A percentile compares a stretch with the other conserved stretches of the same genome.
These are phyloP conservation scores for Acheta domesticus DNA, from an alignment of 2,888 invertebrate species.

Conservation along the genomic window DNA sequence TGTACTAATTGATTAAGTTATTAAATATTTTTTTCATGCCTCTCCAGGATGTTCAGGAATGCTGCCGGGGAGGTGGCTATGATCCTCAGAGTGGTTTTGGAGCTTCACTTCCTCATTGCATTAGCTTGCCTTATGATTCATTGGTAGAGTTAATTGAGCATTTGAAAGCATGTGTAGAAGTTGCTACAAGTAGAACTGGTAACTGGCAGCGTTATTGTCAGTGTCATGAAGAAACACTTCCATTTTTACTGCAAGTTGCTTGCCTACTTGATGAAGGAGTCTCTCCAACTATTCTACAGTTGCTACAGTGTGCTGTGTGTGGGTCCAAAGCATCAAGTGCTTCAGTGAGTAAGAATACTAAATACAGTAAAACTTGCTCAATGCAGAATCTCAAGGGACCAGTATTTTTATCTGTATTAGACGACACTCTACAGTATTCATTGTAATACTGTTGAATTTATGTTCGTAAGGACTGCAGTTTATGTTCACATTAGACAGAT, in stretches of 20 bases:
- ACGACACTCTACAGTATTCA: no score
- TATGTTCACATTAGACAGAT: no score
- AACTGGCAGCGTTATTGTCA: slow-evolving; percentile 93
- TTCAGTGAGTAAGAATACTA: background rate
- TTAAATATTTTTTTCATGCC: slow-evolving; percentile 26
- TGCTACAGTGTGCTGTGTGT: slow-evolving; percentile 86
- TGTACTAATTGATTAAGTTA: no score
- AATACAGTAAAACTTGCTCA: no score
- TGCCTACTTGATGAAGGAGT: slow-evolving; percentile 85
- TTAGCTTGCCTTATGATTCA: slow-evolving; percentile 76
- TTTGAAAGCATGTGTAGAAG: slow-evolving; percentile 89
- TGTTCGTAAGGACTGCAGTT: no score
- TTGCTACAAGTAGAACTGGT: slow-evolving; percentile 82
- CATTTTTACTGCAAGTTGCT: slow-evolving; percentile 75
- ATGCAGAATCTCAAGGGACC: no score
- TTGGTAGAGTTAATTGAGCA: slow-evolving; percentile 94
- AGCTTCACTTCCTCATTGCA: slow-evolving; percentile 50
- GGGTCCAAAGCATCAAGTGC: slow-evolving; percentile 40
- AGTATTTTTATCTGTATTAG: no score
- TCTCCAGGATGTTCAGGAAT: slow-evolving; percentile 52
- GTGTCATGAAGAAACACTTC: slow-evolving; percentile 71
- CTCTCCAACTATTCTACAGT: slow-evolving; percentile 83
- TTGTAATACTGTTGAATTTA: no score
- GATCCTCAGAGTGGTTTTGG: slow-evolving; percentile 44
- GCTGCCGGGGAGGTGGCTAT: slow-evolving; percentile 56